Evolutionary conservation across 2,888 invertebrate genomes (phyloP), one percentile per base, ranked within the genome.

Genomic region (Eumerus sabulonum): DNA sequence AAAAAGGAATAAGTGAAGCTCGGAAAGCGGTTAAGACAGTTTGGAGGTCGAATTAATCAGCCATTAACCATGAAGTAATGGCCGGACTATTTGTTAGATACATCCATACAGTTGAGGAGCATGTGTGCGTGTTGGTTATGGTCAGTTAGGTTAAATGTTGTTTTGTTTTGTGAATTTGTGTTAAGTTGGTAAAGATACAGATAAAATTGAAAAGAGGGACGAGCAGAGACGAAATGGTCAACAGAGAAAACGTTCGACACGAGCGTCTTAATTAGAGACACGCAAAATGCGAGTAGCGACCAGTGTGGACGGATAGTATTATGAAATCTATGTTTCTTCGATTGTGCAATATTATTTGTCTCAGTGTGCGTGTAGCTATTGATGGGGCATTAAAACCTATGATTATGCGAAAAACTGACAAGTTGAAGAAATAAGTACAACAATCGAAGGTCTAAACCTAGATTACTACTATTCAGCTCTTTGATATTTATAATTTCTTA

Each of bases 101-200:
- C 12, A n/a, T n/a, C 9, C 40, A 27, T 27, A 27, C 27, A 45
- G 38, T 68, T 35, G 38, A 42, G 60, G 53, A 19, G 13, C 35
- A 59, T 59, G 63, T 72, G 74, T 68, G 67, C 63, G 77, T 77
- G 72, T 67, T 77, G 63, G 72, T 73, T 72, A 63, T 68, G 77
- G 73, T 72, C 62, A 63, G 77, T 67, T 77, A 54, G 53, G 45
- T 64, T 53, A 27, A 63, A 53, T 36, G 50, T 14, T 67, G 67
- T 68, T 68, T 40, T 42, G n/a, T 54, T 48, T 53, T 63, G 14
- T 68, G 13, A 63, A 57, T 59, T 59, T 54, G 47, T 66, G 64
- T 53, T 64, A 59, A 72, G 45, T 64, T 17, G 50, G n/a, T 9
- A 3, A 35, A 44, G 47, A 9, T 27, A 27, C 27, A 27, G 7